Base-by-base conservation (phyloP, 2,888 invertebrate genomes). In the Leucophenga maculata region DNA sequence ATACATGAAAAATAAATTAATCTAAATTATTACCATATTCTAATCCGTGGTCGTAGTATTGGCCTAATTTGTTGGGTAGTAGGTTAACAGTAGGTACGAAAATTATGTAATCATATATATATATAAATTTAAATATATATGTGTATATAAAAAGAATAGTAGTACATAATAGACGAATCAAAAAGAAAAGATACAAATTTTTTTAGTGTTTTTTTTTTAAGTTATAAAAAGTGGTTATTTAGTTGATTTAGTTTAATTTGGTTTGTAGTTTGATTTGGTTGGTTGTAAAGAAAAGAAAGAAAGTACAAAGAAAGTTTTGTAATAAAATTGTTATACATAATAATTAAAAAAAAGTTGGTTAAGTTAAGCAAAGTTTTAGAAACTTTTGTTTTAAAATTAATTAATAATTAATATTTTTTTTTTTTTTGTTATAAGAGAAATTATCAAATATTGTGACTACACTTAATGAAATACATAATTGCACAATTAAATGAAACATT, bases 1-100 rank as follows among this genome's bases (percentile, higher is more conserved):
- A 46, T 55, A 74, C 76, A 78, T 74, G 71, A 79, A 71, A 81
- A 73, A 79, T 84, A 81, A 86, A 83, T 76, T 77, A 86, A 78
- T 76, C 78, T 78, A 82, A 84, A 83, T 91, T 90, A 90, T 95
- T 95, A 95, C 95, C 95, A 95, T 93, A 95, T 93, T 92, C 93
- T 93, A 91, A 95, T 94, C 94, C 95, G 93, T 91, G 95, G 95
- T 91, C 95, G 94, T 89, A 94, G 92, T 89, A 93, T 93, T 90
- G 94, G 94, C 93, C 95, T 91, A 91, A 86, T 86, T 84, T 73
- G 76, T 84, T 73, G 76, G 79, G 75, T 72, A 71, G 68, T 60
- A 55, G 62, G 62, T 59, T 59, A 32, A 55, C 22, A 59, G 59
- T 59, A 32, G 62, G 22, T 64, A 64, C 46, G 22, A 64, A 64